Evolutionary conservation across 2,113 vertebrate species (phyloP).

Genomic region (Tautogolabrus adspersus): DNA sequence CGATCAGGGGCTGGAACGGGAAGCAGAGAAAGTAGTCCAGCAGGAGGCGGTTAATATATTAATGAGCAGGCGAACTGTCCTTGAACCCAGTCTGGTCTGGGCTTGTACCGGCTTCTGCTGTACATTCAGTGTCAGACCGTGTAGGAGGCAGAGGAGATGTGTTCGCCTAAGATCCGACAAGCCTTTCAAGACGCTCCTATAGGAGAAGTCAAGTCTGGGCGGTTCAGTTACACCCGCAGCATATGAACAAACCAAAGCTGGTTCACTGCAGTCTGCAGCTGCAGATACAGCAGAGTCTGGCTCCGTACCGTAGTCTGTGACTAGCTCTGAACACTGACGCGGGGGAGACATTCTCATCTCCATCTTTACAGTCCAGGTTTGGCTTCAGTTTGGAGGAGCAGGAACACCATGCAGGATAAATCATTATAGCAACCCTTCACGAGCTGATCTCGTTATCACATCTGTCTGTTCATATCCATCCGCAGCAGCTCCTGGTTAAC

Average conservation of each 20-base stretch:
- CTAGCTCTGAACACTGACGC: conserved; percentile 7
- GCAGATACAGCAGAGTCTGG: conserved; percentile 29
- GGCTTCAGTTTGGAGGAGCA: conserved; percentile 21
- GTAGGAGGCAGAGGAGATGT: conserved; percentile 72
- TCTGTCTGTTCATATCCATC: conserved; percentile 61
- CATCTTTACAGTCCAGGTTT: conserved; percentile 22
- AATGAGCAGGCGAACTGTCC: conserved; percentile 74
- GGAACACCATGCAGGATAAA: conserved; percentile 16
- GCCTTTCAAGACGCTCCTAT: conserved; percentile 68
- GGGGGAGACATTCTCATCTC: conserved; percentile 10
- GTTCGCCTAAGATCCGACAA: conserved; percentile 70
- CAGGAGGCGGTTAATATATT: conserved; percentile 70
- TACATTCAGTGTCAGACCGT: conserved; percentile 62
- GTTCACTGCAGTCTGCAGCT: conserved; percentile 53
- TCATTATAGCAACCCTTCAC: conserved; percentile 31
- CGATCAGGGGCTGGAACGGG: conserved; percentile 46
- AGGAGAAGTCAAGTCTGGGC: conserved; percentile 66
- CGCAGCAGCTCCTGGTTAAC: conserved; percentile 39
- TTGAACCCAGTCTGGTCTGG: conserved; percentile 69
- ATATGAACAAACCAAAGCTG: conserved; percentile 59
- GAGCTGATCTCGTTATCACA: conserved; percentile 63
- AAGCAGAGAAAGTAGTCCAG: conserved; percentile 59
- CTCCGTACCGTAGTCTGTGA: conserved; percentile 27
- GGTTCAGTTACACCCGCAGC: conserved; percentile 63
- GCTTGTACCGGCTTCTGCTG: conserved; percentile 54